Evolutionary conservation across 1,140 invertebrate species (phyloP), one percentile per base, ranked within the genome.

Genomic region (Sweltsa coloradensis): DNA sequence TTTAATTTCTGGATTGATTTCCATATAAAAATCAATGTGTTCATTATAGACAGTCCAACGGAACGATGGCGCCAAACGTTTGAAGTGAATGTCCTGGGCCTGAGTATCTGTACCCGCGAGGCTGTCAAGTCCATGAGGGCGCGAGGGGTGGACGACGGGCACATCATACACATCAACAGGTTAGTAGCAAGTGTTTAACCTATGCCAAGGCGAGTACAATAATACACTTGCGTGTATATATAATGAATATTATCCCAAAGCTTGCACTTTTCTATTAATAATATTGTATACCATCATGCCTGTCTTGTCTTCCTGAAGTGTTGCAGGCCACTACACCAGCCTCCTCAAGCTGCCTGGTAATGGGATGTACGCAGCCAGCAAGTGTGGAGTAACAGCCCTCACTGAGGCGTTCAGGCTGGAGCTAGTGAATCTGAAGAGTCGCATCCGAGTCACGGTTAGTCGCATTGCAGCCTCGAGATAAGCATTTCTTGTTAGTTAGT

Each of bases 301-400:
- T n/a, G n/a, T n/a, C n/a, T n/a, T n/a, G n/a, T n/a, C 29, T 31
- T 39, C 19, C 42, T 47, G n/a, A n/a, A 49, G 47, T 31, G 41
- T 47, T 45, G 25, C 22, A 14, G 47, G 47, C 34, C 41, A 49
- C 22, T 21, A 13, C 13, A 16, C 31, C 14, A 11, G 21, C 13
- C 24, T 16, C 9, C 24, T 2, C n/a, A 21, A 36, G 41, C 40
- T 45, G 13, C 46, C 34, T 19, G 42, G 22, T 19, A 31, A 52
- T 0, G 68, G 57, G 53, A 57, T 81, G 27, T 88, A 87, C 59
- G 51, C 71, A 1, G 71, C 76, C 9, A 76, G 74, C 16, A 88
- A 88, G 67, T 73, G 73, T 63, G 82, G 79, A 1, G 60, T 86
- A 1, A 81, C 73, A 2, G 78, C 75, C 0, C 62, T 88, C 47